A percentile compares a stretch with the other conserved stretches of the same genome.
phyloP scores from a whole-genome alignment of 2,113 vertebrate genomes.

The Corythornis vintsioides region DNA sequence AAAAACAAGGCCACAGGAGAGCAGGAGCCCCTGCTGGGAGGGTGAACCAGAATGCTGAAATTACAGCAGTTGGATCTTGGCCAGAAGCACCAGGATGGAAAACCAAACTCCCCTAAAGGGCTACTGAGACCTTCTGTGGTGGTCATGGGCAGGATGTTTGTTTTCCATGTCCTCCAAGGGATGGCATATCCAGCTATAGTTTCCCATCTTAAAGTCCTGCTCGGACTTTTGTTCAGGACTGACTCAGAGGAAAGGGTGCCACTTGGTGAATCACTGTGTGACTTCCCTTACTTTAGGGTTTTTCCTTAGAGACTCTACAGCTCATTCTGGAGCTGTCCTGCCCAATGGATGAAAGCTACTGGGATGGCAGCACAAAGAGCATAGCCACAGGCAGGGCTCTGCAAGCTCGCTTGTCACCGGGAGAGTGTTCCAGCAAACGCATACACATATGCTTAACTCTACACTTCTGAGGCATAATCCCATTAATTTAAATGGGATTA shows the following conservation, averaged over 20 bases:
- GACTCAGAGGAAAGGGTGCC: constrained; percentile 64
- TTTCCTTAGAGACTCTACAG: neutral
- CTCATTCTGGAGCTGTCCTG: neutral
- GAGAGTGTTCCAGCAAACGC: neutral
- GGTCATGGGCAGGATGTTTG: constrained; percentile 18
- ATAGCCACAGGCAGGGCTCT: neutral
- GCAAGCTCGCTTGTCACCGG: accelerated
- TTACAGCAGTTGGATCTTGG: neutral
- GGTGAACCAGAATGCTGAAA: constrained; percentile 1
- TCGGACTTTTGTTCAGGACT: constrained; percentile 20
- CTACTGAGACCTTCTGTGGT: neutral
- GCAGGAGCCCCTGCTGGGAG: neutral
- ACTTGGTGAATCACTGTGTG: neutral
- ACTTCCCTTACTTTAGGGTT: neutral
- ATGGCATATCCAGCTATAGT: neutral
- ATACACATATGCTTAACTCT: constrained; percentile 55
- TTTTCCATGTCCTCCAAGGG: constrained; percentile 24
- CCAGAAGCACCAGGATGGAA: neutral
- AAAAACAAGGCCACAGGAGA: neutral
- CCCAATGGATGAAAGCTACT: accelerated
- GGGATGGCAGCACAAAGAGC: neutral
- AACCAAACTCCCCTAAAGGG: neutral
- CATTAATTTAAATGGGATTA: constrained; percentile 68
- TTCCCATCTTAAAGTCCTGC: neutral
- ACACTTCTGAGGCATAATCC: constrained; percentile 60